Evolutionary conservation across 2,113 vertebrate genomes (phyloP).

Genomic region (Sander lucioperca): DNA sequence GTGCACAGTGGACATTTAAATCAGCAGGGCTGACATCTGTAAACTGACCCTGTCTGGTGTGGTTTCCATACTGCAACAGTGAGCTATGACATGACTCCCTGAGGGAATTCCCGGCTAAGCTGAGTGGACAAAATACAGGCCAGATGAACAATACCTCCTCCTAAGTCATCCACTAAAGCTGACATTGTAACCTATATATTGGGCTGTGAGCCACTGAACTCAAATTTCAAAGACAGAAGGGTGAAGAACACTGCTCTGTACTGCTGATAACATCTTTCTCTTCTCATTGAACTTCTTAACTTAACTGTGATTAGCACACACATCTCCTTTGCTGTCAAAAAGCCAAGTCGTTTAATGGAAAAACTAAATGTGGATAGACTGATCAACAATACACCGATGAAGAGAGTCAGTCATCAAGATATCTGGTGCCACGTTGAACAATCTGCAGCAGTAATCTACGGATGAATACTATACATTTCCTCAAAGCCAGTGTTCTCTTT

Average conservation of each 20-base stretch:
- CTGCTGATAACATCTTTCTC: slow-evolving; percentile 8
- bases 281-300: not conserved
- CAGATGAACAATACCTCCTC: slow-evolving; percentile 32
- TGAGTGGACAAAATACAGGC: slow-evolving; percentile 68
- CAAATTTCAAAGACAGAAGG: slow-evolving; percentile 12
- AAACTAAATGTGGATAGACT: not conserved
- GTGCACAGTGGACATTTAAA: slow-evolving; percentile 37
- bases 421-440: slow-evolving; percentile 9
- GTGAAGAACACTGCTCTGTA: not conserved
- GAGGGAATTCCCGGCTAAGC: slow-evolving; percentile 29
- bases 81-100: slow-evolving; percentile 54
- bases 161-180: slow-evolving; percentile 34
- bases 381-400: not conserved
- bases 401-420: not conserved
- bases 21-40: slow-evolving; percentile 23
- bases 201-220: slow-evolving; percentile 20
- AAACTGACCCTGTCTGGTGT: slow-evolving; percentile 40
- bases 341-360: not conserved
- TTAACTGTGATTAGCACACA: not conserved
- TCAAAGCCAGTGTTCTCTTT: not conserved
- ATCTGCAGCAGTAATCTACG: not conserved
- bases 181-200: slow-evolving; percentile 23
- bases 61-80: slow-evolving; percentile 57
- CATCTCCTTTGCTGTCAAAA: not conserved
- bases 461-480: slow-evolving; percentile 3